Base-by-base conservation (phyloP, 2,113 vertebrate species). In the Pimephales promelas region DNA sequence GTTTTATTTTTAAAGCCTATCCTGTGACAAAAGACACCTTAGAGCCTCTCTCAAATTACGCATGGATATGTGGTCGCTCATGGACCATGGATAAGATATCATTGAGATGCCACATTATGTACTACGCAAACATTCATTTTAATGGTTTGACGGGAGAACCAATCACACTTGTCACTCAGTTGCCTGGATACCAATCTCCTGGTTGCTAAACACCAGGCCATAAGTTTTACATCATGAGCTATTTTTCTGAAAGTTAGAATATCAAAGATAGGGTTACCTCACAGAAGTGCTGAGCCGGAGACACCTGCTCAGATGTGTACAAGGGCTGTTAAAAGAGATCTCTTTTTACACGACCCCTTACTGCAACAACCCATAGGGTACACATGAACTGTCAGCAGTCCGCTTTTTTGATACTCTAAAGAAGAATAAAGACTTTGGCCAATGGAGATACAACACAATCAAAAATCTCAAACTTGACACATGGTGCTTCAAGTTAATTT, bases 231-330 rank as follows among this genome's bases (percentile, higher is more conserved):
- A 96, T 98, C 97, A 99, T 97, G 92, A 92, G 91, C 94, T 96
- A 95, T 97, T 97, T 97, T 97, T 98, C 95, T 96, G 93, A 97
- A 92, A 95, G 95, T 95, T 96, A 93, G 94, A 95, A 96, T 91
- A 91, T 90, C 93, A 94, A 96, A 94, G 96, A 94, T 96, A 95
- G 92, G 91, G 89, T 97, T 96, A 96, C 96, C 93, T 91, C 92
- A 91, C 88, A 92, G 94, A 90, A 93, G 91, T 95, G 94, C 94
- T 93, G 94, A 97, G 95, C 93, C 91, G 93, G 94, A 83, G 90
- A 90, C 94, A 95, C 89, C 94, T 94, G 94, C 94, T 88, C 31
- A 36, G 64, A 78, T 76, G 84, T 84, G 86, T 87, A 84, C 14
- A 36, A 64, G 78, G 54, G 86, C 72, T 77, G 78, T 84, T 84